A percentile compares a stretch with the other conserved stretches of the same genome.
Conservation (phyloP, 2,888 invertebrate genomes). For the Alcis repandata region DNA sequence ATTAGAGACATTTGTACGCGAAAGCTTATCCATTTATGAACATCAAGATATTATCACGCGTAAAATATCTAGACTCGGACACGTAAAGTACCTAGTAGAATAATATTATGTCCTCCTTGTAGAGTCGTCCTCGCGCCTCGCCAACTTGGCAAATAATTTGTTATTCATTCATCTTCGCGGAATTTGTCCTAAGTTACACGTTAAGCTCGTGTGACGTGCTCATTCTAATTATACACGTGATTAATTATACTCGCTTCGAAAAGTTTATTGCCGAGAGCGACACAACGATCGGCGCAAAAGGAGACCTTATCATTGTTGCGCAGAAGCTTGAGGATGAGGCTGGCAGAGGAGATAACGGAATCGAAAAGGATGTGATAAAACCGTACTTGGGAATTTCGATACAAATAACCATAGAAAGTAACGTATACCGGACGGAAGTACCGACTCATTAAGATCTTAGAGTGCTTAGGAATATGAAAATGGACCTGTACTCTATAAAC, state of each 20-base stretch:
- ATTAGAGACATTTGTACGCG: conserved; percentile 25
- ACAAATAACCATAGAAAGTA: conserved; percentile 21
- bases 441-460: conserved; percentile 6
- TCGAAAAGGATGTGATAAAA: conserved; percentile 39
- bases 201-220: conserved; percentile 41
- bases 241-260: conserved; percentile 40
- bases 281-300: conserved; percentile 29
- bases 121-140: conserved; percentile 1
- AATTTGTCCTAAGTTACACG: conserved; percentile 41
- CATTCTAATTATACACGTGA: conserved; percentile 45
- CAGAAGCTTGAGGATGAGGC: conserved; percentile 40
- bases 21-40: conserved; percentile 25
- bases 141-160: conserved; percentile 20
- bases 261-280: conserved; percentile 36
- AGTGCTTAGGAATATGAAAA: conserved; percentile 7
- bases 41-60: conserved; percentile 19
- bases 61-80: conserved; percentile 12
- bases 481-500: conserved; percentile 7
- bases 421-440: background rate
- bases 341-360: conserved; percentile 37
- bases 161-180: conserved; percentile 45
- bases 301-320: conserved; percentile 34
- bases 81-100: conserved; percentile 1
- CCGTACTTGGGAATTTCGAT: conserved; percentile 26
- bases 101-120: conserved; percentile 9